Evolutionary conservation across 2,888 invertebrate species (phyloP).

Genomic region (Polyploca ridens): DNA sequence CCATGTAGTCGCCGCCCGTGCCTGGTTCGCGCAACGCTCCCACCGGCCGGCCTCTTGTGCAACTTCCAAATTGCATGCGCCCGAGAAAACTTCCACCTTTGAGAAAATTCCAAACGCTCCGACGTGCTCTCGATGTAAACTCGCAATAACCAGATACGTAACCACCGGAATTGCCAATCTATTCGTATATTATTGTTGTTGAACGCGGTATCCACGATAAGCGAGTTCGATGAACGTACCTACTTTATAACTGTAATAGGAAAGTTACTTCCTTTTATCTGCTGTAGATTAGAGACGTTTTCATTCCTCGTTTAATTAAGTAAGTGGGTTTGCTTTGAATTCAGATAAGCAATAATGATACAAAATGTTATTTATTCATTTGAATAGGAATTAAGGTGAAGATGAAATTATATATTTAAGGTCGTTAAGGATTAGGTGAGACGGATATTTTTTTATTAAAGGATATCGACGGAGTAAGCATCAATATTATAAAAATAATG

Average conservation of each 20-base stretch:
- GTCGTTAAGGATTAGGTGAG: not conserved
- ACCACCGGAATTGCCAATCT: constrained; percentile 66
- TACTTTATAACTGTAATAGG: not conserved
- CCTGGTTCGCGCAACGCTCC: constrained; percentile 30
- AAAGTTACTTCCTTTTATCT: not conserved
- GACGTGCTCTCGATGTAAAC: constrained; percentile 68
- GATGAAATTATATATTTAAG: not conserved
- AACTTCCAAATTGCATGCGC: constrained; percentile 76
- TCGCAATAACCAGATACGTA: constrained; percentile 66
- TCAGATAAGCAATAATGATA: not conserved
- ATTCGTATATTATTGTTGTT: constrained; percentile 54
- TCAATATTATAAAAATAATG: constrained; percentile 37
- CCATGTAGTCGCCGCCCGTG: constrained; percentile 25
- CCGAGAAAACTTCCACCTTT: constrained; percentile 75
- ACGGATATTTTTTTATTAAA: too few relatives aligned
- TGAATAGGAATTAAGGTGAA: too few relatives aligned
- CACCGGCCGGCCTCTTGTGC: constrained; percentile 55
- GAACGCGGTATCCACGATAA: constrained; percentile 15
- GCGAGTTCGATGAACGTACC: not conserved
- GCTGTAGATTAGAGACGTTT: not conserved
- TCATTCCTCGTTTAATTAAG: not conserved
- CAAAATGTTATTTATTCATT: not conserved
- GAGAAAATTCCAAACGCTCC: constrained; percentile 71
- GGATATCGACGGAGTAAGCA: not conserved
- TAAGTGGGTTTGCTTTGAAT: not conserved